Conservation (phyloP, 1,140 invertebrate genomes). For the Heliconius hewitsoni region DNA sequence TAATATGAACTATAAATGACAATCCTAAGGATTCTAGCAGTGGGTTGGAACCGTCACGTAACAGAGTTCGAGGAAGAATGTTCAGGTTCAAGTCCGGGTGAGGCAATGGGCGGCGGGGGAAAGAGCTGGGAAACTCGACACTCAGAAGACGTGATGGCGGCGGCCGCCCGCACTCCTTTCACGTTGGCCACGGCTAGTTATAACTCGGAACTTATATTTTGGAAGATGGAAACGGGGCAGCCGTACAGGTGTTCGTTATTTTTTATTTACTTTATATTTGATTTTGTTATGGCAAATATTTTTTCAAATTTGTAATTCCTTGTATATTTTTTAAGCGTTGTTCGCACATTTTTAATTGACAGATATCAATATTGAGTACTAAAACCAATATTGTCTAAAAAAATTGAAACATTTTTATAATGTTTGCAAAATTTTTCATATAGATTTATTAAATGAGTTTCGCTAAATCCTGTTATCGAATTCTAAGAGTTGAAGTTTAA, state of each 20-base stretch:
- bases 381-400: too few relatives aligned
- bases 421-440: too few relatives aligned
- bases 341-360: too few relatives aligned
- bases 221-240: conserved; percentile 88
- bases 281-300: too few relatives aligned
- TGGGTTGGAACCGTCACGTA: conserved; percentile 86
- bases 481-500: too few relatives aligned
- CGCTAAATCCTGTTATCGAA: too few relatives aligned
- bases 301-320: too few relatives aligned
- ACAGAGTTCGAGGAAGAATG: conserved; percentile 86
- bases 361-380: too few relatives aligned
- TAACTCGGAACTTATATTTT: conserved; percentile 89
- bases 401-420: too few relatives aligned
- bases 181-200: conserved; percentile 86
- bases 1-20: background rate
- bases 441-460: too few relatives aligned
- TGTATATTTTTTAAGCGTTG: too few relatives aligned
- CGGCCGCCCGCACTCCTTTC: conserved; percentile 83
- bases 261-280: background rate
- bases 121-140: conserved; percentile 86
- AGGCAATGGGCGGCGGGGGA: conserved; percentile 62
- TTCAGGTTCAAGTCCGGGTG: conserved; percentile 44
- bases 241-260: conserved; percentile 76
- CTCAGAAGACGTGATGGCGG: conserved; percentile 87
- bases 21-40: conserved; percentile 83